Base-by-base conservation (phyloP, 2,797 vertebrate genomes). In the Ctenochaetus hawaiiensis region DNA sequence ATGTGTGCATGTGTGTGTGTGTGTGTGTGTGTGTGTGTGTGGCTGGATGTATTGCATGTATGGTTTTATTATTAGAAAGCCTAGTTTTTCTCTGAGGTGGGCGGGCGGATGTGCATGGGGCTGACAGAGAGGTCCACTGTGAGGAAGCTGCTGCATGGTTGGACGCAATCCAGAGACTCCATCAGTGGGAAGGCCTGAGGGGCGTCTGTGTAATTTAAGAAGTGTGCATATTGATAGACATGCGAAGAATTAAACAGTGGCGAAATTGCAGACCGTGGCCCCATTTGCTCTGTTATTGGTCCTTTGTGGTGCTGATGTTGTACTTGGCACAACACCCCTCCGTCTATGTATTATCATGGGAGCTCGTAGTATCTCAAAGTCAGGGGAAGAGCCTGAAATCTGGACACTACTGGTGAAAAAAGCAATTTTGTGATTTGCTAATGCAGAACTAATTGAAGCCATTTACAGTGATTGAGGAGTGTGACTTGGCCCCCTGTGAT, bases 191-290 rank as follows among this genome's bases (percentile, higher is more conserved):
- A 72, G 67, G 77, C 87, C 90, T 80, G 43, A 58, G 77, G 91
- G 89, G 81, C 51, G 39, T 76, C 78, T 80, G 62, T 83, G 90
- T 91, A 89, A 92, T 93, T 91, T 87, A 83, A 84, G 83, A 82
- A 90, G 90, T 66, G 83, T 78, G 89, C 86, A 85, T 90, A 92
- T 87, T 89, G 91, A 93, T 85, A 83, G 84, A 87, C 86, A 80
- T 67, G 77, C 67, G 78, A 86, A 80, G 79, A 89, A 91, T 93
- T 88, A 91, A 91, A 88, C 0, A 45, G 54, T 56, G 65, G 78
- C 51, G 7, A 89, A 93, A 89, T 78, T 87, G 83, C 83, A 80
- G 85, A 84, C 80, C 60, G 37, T 34, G 72, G 80, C 78, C 80
- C 78, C 73, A 74, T 91, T 90, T 84, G 66, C 71, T 69, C 49